Conservation (phyloP, 2,113 vertebrate genomes). For the Corapipo altera region DNA sequence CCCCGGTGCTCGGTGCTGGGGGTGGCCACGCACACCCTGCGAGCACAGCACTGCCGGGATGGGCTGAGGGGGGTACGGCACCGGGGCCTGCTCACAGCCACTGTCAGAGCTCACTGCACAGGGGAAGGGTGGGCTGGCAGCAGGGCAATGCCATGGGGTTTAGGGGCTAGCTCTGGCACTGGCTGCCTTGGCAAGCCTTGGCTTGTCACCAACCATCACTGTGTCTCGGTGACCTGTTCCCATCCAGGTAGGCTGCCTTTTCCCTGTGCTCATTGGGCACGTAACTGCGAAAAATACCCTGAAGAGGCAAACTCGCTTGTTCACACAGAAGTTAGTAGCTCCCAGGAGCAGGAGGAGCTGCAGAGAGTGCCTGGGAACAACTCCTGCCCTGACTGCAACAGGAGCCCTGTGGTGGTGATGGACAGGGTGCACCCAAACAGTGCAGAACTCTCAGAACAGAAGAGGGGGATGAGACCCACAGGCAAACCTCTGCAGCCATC, state of each 20-base stretch:
- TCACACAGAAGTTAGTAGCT: not conserved
- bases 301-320: not conserved
- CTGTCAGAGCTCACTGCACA: not conserved
- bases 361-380: not conserved
- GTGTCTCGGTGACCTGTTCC: not conserved
- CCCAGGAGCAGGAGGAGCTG: not conserved
- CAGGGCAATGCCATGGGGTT: not conserved
- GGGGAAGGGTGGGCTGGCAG: not conserved
- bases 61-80: fast-evolving
- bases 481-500: not conserved
- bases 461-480: not conserved
- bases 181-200: not conserved
- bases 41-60: fast-evolving
- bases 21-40: not conserved
- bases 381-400: fast-evolving
- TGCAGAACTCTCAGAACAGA: not conserved
- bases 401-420: not conserved
- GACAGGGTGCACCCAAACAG: not conserved
- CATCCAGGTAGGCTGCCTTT: not conserved
- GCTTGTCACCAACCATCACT: not conserved
- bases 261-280: not conserved
- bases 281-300: not conserved
- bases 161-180: not conserved
- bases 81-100: not conserved
- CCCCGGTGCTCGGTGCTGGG: fast-evolving